Evolutionary conservation across 35 echinoderm and acorn worm genomes (phyloP).

Genomic region (Anneissia japonica): DNA sequence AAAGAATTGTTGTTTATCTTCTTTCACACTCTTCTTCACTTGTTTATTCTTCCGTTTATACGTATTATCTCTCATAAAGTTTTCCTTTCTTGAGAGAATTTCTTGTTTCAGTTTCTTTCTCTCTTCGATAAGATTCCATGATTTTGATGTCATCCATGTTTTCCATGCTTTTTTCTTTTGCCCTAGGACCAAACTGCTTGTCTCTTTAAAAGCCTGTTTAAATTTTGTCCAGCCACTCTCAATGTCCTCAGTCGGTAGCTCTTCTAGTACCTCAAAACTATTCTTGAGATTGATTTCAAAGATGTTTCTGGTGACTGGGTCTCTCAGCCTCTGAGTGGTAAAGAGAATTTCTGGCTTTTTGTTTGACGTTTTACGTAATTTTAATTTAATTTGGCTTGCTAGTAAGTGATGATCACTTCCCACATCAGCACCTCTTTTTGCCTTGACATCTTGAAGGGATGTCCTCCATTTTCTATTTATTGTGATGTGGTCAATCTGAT

Average conservation of each 20-base stretch:
- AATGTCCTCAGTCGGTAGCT: not conserved
- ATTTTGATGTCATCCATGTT: slow-evolving; percentile 8
- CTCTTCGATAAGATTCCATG: slow-evolving; percentile 15
- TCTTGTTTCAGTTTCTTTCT: not conserved
- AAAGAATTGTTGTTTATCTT: not conserved
- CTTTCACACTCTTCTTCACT: not conserved
- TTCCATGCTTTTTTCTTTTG: slow-evolving; percentile 7
- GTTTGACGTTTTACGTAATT: slow-evolving; percentile 4
- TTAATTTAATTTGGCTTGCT: not conserved
- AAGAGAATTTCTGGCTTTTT: slow-evolving; percentile 11
- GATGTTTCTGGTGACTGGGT: not conserved
- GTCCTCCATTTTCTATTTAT: slow-evolving; percentile 22
- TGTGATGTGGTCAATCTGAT: slow-evolving; percentile 44
- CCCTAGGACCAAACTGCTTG: slow-evolving; percentile 13
- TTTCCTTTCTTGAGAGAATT: not conserved
- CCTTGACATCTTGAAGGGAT: slow-evolving; percentile 20
- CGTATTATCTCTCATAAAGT: slow-evolving; percentile 12
- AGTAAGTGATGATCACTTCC: slow-evolving; percentile 28
- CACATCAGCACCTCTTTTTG: slow-evolving; percentile 10
- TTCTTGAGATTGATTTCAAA: slow-evolving; percentile 17
- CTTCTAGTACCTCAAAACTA: slow-evolving; percentile 23
- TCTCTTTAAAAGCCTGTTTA: not conserved
- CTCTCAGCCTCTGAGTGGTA: not conserved
- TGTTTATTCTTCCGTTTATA: not conserved
- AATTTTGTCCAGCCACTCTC: not conserved